A percentile compares a stretch with the other conserved stretches of the same genome.
These are phyloP conservation scores for Drosophila neutralis DNA, from an alignment of 2,888 invertebrate species.

Conservation along the genomic window DNA sequence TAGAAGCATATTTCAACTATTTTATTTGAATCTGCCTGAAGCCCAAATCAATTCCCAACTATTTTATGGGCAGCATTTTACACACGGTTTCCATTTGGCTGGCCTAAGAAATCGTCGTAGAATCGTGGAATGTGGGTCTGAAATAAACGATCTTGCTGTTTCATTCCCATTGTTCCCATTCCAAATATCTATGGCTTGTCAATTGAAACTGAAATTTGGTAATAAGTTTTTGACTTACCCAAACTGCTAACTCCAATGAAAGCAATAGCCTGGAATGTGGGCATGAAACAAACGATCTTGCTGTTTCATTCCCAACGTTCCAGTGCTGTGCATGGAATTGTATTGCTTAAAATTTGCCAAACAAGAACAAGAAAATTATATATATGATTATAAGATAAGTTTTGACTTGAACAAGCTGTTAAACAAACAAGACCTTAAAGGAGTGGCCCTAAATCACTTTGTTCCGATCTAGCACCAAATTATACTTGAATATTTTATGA, in stretches of 20 bases:
- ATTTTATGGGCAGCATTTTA: conserved; percentile 32
- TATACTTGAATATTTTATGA: conserved; percentile 31
- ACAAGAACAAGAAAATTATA: conserved; percentile 18
- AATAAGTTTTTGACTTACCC: conserved; percentile 35
- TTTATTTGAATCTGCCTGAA: conserved; percentile 13
- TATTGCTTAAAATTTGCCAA: conserved; percentile 37
- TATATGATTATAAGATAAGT: conserved; percentile 35
- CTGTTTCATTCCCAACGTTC: conserved; percentile 39
- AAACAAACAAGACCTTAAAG: neutral
- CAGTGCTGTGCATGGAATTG: conserved; percentile 2
- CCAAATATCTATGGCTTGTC: conserved; percentile 5
- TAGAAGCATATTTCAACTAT: conserved; percentile 20
- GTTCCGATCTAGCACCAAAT: conserved; percentile 21
- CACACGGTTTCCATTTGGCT: conserved; percentile 45
- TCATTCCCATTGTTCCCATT: conserved; percentile 29
- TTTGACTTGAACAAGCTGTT: conserved; percentile 16
- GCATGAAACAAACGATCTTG: conserved; percentile 40
- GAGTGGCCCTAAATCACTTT: neutral
- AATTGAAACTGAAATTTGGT: conserved; percentile 29
- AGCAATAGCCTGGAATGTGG: conserved; percentile 27
- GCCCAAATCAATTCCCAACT: conserved; percentile 18
- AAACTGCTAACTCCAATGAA: conserved; percentile 14
- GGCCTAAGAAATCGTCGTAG: conserved; percentile 21
- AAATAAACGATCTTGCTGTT: conserved; percentile 37
- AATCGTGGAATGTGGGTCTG: conserved; percentile 21